phyloP scores from a whole-genome alignment of 2,888 invertebrate genomes.

The Prenolepis imparis region DNA sequence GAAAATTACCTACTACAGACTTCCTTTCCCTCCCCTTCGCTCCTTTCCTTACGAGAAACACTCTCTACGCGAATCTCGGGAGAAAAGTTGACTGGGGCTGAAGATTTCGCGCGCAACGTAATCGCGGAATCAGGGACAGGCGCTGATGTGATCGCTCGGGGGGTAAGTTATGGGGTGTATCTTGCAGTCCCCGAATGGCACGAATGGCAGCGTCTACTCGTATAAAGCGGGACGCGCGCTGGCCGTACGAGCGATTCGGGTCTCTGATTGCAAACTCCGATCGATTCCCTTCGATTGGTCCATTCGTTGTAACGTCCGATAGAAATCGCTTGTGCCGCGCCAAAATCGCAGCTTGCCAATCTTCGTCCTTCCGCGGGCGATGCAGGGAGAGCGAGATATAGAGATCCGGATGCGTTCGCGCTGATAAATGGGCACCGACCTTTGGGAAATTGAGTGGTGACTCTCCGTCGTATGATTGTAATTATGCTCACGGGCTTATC shows the following conservation, averaged over 20 bases:
- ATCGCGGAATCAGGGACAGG: conserved; percentile 52
- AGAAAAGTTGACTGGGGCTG: conserved; percentile 39
- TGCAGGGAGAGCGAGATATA: conserved; percentile 50
- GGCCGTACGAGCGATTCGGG: conserved; percentile 67
- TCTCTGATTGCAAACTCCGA: conserved; percentile 75
- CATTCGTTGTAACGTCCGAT: conserved; percentile 78
- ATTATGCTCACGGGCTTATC: conserved; percentile 60
- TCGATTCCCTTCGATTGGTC: conserved; percentile 74
- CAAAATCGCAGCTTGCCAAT: conserved; percentile 75
- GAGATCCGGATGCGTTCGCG: conserved; percentile 61
- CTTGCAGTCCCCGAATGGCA: conserved; percentile 53
- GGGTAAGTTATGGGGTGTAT: conserved; percentile 64
- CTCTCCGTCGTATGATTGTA: conserved; percentile 43
- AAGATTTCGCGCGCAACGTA: conserved; percentile 26
- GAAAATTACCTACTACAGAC: conserved; percentile 69
- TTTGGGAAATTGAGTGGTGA: conserved; percentile 68
- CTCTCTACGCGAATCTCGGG: conserved; percentile 23
- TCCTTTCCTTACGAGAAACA: not conserved
- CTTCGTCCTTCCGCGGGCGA: conserved; percentile 68
- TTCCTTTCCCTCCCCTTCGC: not conserved
- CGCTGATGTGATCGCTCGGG: conserved; percentile 52
- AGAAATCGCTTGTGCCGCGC: conserved; percentile 72
- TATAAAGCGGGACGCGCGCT: conserved; percentile 49
- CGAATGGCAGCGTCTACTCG: conserved; percentile 40
- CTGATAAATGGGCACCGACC: conserved; percentile 65